phyloP scores from a whole-genome alignment of 1,140 invertebrate genomes.

The Sarcophaga bullata region DNA sequence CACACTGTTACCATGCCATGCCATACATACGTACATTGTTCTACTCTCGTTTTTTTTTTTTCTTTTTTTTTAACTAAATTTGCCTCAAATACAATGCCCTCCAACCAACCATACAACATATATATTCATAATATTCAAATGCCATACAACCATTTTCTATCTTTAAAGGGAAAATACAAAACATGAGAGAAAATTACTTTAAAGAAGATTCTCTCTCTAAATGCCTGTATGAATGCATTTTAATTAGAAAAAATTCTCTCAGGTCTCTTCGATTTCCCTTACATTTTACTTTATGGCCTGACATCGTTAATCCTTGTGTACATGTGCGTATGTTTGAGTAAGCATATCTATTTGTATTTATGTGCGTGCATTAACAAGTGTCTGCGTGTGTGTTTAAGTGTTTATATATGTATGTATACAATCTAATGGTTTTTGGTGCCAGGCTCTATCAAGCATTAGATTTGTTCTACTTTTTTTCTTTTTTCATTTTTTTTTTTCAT shows the following conservation, averaged over 20 bases:
- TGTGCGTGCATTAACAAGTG: not conserved
- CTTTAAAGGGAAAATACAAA: too few relatives aligned
- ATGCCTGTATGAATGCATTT: too few relatives aligned
- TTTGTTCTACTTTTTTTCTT: not conserved
- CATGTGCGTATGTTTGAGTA: not conserved
- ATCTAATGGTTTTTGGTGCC: slow-evolving; percentile 23
- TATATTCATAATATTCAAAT: not conserved
- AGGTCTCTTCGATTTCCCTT: too few relatives aligned
- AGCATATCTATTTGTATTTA: not conserved
- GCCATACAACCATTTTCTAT: not conserved
- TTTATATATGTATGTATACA: not conserved
- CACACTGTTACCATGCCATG: slow-evolving; percentile 9
- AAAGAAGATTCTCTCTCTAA: too few relatives aligned
- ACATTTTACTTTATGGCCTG: not conserved
- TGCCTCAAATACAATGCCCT: not conserved
- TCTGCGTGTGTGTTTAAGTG: not conserved
- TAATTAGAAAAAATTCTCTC: too few relatives aligned
- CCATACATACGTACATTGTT: not conserved
- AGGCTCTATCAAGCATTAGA: slow-evolving; percentile 15
- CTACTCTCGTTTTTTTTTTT: not conserved
- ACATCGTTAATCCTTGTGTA: not conserved
- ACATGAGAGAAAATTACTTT: too few relatives aligned
- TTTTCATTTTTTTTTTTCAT: too few relatives aligned
- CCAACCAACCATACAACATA: not conserved
- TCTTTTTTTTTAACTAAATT: not conserved